Evolutionary conservation across 2,888 invertebrate species (phyloP), one percentile per base, ranked within the genome.

Genomic region (Lapara coniferarum): DNA sequence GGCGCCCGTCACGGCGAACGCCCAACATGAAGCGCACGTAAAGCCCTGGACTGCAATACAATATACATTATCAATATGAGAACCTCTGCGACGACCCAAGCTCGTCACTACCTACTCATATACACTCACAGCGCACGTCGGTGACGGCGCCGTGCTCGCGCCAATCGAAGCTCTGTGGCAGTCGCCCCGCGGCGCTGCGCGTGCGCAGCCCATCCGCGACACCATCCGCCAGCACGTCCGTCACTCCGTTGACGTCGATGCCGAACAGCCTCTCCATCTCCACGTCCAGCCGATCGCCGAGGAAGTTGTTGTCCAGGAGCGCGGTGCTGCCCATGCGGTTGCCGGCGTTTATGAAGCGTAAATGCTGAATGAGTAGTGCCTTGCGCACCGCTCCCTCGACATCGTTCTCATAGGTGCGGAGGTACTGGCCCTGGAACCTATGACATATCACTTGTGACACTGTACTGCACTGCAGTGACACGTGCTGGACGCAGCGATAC

Each of bases 11-110:
- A 91, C 91, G 30, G 93, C 88, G 79, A 91, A 89, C 71, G 93
- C 93, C 93, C 93, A 93, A 82, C 93, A 93, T 72, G 92, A 89
- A 51, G 74, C 57, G 77, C 93, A 92, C 53, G 71, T 37, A 37
- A 16, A 66, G 16, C 82, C 84, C 74, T 93, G 93, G 77, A 79
- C 92, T 92, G 83, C 19, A 74, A 72, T 52, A 71, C 58, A 25
- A 51, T 8, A 30, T 3, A 4, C 13, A 0, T 44, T 51, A 68
- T 52, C n/a, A 52, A 12, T 19, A n/a, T 3, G 37, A 19, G 2
- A 13, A 25, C 13, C 5, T 8, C 12, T 44, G 2, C 59, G 14
- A 5, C 58, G 14, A 51, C 12, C 51, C 25, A 6, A 14, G 25
- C 51, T 2, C 66, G 13, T 6, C 4, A n/a, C 52, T n/a, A 57